Evolutionary conservation across 2,797 vertebrate genomes (phyloP).

Genomic region (Tolypeutes matacus): DNA sequence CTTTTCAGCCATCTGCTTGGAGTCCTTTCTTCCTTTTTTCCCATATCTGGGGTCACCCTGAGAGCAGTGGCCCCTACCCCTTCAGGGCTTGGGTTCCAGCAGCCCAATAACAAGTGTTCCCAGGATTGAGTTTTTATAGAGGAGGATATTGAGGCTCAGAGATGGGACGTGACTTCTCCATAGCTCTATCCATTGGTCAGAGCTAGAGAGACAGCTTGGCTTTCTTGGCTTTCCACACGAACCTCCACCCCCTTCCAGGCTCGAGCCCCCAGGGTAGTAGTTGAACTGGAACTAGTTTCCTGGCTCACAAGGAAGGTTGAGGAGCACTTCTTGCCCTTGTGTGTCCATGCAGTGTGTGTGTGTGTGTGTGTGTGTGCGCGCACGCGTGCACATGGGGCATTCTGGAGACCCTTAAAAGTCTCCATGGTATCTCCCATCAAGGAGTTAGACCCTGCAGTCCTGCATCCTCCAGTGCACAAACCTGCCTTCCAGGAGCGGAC

Average conservation of each 20-base stretch:
- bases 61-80: not conserved
- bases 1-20: not conserved
- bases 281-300: conserved; percentile 10
- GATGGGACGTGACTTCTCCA: not conserved
- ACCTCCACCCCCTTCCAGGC: not conserved
- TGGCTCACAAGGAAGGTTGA: not conserved
- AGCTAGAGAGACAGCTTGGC: conserved; percentile 23
- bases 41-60: not conserved
- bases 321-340: not conserved
- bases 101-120: not conserved
- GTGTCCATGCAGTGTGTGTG: not conserved
- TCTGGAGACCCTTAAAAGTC: not conserved
- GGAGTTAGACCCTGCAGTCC: not conserved
- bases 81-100: not conserved
- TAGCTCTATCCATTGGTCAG: not conserved
- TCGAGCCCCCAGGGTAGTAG: not conserved
- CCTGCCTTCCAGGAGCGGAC: not conserved
- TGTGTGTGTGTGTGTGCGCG: not conserved
- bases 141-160: not conserved
- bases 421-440: not conserved
- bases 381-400: not conserved
- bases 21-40: not conserved
- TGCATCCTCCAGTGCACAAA: not conserved
- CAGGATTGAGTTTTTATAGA: not conserved
- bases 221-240: not conserved